Evolutionary conservation across 2,113 vertebrate species (phyloP), one percentile per base, ranked within the genome.

Genomic region (Percina caprodes): DNA sequence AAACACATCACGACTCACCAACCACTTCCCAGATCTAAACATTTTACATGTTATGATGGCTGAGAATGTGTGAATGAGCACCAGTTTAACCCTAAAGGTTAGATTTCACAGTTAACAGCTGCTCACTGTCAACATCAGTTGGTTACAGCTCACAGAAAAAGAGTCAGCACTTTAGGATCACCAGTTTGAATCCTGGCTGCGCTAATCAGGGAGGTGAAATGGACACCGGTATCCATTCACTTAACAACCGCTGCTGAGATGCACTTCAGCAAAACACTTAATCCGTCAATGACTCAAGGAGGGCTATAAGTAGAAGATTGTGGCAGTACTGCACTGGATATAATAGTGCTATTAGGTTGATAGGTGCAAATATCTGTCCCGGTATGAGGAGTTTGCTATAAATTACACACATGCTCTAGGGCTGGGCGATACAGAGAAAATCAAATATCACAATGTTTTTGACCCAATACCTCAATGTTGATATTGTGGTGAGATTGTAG

Each of bases 181-280:
- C 23, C 35, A 1, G 68, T 81, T 69, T 81, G 65, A 80, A 70
- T 79, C 55, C 67, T 42, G 58, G 60, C 60, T 62, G 84, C 30
- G 7, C 79, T 83, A 82, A 91, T 77, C 84, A 72, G 46, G 23
- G 18, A 76, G 78, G 70, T 69, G 74, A 89, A 89, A 77, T 49
- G 71, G 70, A 90, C 74, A 69, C 55, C 26, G 23, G 63, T 24
- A 33, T 77, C 63, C 39, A 35, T 67, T 83, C 81, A 66, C 61
- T 84, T 83, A 88, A 85, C 71, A 84, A 86, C 82, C 55, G 74
- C 80, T 80, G 77, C 58, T 13, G 42, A 79, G 79, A 80, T 77
- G 82, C 82, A 84, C 80, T 89, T 82, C 35, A 88, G 88, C 24
- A 68, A 86, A 86, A 85, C 85, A 85, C 81, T 85, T 83, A 68